Evolutionary conservation across 2,797 vertebrate species (phyloP).

Genomic region (Micromesistius poutassou): DNA sequence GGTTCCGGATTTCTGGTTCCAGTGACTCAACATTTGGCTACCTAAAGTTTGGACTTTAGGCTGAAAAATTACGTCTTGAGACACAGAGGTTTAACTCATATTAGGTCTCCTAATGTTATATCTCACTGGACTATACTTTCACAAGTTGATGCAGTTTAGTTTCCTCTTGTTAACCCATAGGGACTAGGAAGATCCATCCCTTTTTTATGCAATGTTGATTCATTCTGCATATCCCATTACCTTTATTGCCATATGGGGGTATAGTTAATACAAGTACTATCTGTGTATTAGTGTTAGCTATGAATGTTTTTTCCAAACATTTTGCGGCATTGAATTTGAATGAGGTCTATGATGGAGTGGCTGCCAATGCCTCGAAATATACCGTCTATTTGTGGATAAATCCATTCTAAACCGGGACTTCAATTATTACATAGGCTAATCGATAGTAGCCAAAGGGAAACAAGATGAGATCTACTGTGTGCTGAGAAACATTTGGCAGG

Average conservation of each 20-base stretch:
- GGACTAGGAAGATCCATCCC: not conserved
- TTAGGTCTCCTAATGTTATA: not conserved
- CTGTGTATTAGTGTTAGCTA: not conserved
- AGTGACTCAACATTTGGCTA: not conserved
- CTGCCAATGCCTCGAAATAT: not conserved
- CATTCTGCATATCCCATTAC: not conserved
- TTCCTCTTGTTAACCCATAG: not conserved
- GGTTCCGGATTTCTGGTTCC: not conserved
- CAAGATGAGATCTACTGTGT: constrained; percentile 3
- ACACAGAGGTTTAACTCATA: not conserved
- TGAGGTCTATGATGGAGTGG: not conserved
- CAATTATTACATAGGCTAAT: not conserved
- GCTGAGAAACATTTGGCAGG: not conserved
- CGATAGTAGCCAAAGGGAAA: not conserved
- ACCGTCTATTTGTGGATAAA: not conserved
- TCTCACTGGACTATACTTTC: not conserved
- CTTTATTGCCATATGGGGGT: not conserved
- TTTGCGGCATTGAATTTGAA: not conserved
- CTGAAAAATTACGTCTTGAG: not conserved
- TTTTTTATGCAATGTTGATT: not conserved
- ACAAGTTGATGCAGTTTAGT: not conserved
- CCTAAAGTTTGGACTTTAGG: not conserved
- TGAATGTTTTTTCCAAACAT: not conserved
- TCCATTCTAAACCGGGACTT: not conserved
- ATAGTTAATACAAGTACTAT: not conserved